phyloP scores from a whole-genome alignment of 1,140 invertebrate genomes.

The Ectropis grisescens region DNA sequence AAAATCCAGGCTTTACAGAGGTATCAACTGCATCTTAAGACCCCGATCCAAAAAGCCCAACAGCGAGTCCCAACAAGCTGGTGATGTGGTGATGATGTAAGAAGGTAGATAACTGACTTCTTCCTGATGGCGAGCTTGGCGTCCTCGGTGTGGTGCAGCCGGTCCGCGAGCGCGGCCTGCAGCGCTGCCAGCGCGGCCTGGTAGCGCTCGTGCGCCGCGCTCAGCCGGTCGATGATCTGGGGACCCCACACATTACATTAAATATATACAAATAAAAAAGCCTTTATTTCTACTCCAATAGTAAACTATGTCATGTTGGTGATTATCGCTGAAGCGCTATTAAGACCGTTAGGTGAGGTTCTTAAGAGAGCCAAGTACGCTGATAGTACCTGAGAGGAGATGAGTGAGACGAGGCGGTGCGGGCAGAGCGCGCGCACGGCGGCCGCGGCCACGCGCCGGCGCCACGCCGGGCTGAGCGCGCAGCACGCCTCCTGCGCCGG shows the following conservation, averaged over 20 bases:
- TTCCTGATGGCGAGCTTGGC: slow-evolving; percentile 83
- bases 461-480: slow-evolving; percentile 75
- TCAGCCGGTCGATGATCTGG: slow-evolving; percentile 46
- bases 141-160: slow-evolving; percentile 87
- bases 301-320: too few relatives aligned
- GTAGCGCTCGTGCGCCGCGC: slow-evolving; percentile 45
- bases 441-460: slow-evolving; percentile 78
- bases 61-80: too few relatives aligned
- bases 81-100: too few relatives aligned
- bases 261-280: too few relatives aligned
- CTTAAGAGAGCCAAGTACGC: neutral
- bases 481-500: slow-evolving; percentile 42
- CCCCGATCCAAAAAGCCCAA: too few relatives aligned
- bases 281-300: too few relatives aligned
- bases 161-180: slow-evolving; percentile 71
- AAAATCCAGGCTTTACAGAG: too few relatives aligned
- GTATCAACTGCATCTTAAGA: too few relatives aligned
- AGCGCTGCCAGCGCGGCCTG: slow-evolving; percentile 40
- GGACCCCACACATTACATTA: slow-evolving; percentile 2
- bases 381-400: slow-evolving; percentile 79
- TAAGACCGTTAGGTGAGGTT: too few relatives aligned
- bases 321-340: too few relatives aligned
- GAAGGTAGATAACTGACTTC: too few relatives aligned
- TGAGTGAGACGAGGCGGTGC: slow-evolving; percentile 79
- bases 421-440: slow-evolving; percentile 82